Base-by-base conservation (phyloP, 1,140 invertebrate species). In the Cecropterus lyciades region DNA sequence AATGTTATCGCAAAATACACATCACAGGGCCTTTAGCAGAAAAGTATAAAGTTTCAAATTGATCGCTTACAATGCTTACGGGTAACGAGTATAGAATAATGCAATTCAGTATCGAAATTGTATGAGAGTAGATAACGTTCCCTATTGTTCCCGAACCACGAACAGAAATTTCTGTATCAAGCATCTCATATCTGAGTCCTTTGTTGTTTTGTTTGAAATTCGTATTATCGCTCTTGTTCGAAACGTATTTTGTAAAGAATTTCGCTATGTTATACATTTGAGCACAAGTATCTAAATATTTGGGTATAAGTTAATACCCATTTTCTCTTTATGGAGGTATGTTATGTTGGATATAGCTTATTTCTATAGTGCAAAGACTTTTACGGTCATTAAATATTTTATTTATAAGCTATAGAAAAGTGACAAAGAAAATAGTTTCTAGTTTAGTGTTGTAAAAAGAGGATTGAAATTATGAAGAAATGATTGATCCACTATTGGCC, bases 91-190 rank as follows among this genome's bases (percentile, higher is more conserved):
- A 45, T 6, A 46, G 13, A 59, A 45, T 59, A 59, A 46, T 59
- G 27, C 56, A 46, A 60, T 60, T 60, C 43, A n/a, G 14, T 27
- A 60, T 60, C 56, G 27, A 60, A 60, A 60, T 48, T 60, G 56
- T 48, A 60, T 48, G 43, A 48, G 14, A 13, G 20, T 57, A 57
- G 55, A 57, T 57, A 57, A n/a, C 43, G 27, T 33, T 37, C 15
- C 27, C 57, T 49, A 60, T 60, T 60, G 57, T 60, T 60, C 16
- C 11, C 56, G 42, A 46, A 46, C 56, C 40, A 46, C 56, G 13
- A 46, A 59, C 42, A 46, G 56, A 59, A 46, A 59, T 46, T 59
- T 59, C 27, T 40, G 56, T 46, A 59, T 59, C 56, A 46, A 46
- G 46, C 8, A 49, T 49, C 46, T 46, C 56, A 10, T 9, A 46